Conservation (phyloP, 2,888 invertebrate genomes). For the Fissipunctia ypsillon region DNA sequence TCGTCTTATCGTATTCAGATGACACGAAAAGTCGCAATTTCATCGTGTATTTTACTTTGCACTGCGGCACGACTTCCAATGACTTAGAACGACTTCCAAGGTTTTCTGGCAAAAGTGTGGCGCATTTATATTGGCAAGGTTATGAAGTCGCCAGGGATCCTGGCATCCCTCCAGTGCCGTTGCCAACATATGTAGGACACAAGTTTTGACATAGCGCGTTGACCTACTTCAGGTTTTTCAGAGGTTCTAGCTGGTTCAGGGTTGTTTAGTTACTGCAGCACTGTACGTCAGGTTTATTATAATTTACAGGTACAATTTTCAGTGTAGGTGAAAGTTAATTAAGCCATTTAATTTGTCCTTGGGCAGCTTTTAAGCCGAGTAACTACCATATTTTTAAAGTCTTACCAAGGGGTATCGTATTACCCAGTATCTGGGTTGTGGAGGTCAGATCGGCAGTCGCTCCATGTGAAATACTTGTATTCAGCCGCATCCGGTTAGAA, state of each 20-base stretch:
- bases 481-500: too few species aligned
- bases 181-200: constrained; percentile 83
- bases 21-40: constrained; percentile 46
- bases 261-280: constrained; percentile 44
- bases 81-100: constrained; percentile 50
- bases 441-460: too few species aligned
- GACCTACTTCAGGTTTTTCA: constrained; percentile 71
- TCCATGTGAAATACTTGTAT: too few species aligned
- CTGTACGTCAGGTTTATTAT: constrained; percentile 36
- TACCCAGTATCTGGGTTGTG: too few species aligned
- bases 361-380: background rate
- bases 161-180: constrained; percentile 82
- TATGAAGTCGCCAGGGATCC: constrained; percentile 71
- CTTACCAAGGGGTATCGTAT: too few species aligned
- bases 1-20: constrained; percentile 40
- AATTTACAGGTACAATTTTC: constrained; percentile 32
- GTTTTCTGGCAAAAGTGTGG: constrained; percentile 63
- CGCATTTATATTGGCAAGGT: constrained; percentile 74
- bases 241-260: constrained; percentile 39
- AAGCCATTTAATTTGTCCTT: constrained; percentile 27
- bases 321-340: constrained; percentile 27
- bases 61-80: constrained; percentile 40
- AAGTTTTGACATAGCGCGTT: constrained; percentile 77
- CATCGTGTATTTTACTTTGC: constrained; percentile 47
- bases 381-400: background rate